Conservation (phyloP, 1,140 invertebrate genomes). For the Frieseomelitta varia region DNA sequence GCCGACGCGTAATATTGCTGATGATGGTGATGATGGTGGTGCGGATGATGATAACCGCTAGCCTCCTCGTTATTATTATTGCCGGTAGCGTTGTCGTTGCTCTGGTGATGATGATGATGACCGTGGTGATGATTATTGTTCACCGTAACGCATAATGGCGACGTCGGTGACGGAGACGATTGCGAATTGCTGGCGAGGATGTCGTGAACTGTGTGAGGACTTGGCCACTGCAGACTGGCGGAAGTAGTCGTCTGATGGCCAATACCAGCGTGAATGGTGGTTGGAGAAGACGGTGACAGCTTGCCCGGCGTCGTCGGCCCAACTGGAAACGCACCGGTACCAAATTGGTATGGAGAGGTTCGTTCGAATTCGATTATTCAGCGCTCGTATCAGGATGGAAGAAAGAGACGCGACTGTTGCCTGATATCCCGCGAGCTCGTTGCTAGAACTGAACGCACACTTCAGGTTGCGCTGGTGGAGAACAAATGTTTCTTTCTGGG, state of each 20-base stretch:
- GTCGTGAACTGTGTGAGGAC: slow-evolving; percentile 88
- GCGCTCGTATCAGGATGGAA: slow-evolving; percentile 69
- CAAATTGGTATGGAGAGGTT: slow-evolving; percentile 63
- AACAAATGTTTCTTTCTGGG: background rate
- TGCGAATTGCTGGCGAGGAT: slow-evolving; percentile 83
- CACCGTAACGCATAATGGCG: slow-evolving; percentile 62
- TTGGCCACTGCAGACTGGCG: slow-evolving; percentile 82
- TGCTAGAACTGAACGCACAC: slow-evolving; percentile 71
- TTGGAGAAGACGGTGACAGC: slow-evolving; percentile 71
- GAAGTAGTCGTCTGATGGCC: slow-evolving; percentile 81
- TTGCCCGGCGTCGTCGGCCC: slow-evolving; percentile 70
- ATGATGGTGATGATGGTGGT: slow-evolving; percentile 72
- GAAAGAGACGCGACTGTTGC: slow-evolving; percentile 72
- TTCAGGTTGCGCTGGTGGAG: slow-evolving; percentile 49
- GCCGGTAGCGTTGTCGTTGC: slow-evolving; percentile 49
- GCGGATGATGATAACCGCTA: slow-evolving; percentile 60
- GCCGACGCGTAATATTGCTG: slow-evolving; percentile 81
- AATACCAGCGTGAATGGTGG: slow-evolving; percentile 57
- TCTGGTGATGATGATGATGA: slow-evolving; percentile 55
- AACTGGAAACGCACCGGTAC: slow-evolving; percentile 71
- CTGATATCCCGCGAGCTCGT: slow-evolving; percentile 71
- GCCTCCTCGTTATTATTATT: slow-evolving; percentile 67
- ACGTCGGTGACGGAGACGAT: slow-evolving; percentile 63
- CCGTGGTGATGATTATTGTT: slow-evolving; percentile 69
- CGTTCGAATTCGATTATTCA: slow-evolving; percentile 68